Evolutionary conservation across 2,113 vertebrate species (phyloP).

Genomic region (Todiramphus chloris): DNA sequence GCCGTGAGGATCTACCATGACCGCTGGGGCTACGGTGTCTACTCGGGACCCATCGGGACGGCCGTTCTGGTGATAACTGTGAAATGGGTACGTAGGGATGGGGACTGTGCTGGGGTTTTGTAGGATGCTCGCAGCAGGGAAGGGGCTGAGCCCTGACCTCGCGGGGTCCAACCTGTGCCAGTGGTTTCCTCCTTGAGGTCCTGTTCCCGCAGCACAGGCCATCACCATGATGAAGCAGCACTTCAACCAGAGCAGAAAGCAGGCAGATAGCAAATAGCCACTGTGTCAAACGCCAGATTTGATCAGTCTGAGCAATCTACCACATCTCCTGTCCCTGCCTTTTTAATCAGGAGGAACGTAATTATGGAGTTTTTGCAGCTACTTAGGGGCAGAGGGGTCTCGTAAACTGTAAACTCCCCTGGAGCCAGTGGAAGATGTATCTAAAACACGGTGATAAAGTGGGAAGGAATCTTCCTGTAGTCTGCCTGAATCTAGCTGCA

Average conservation of each 20-base stretch:
- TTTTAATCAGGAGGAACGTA: not conserved
- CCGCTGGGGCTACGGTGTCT: conserved; percentile 92
- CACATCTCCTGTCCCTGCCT: not conserved
- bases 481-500: not conserved
- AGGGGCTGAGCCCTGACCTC: not conserved
- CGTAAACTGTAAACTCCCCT: not conserved
- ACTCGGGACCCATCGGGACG: conserved; percentile 92
- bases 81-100: conserved; percentile 85
- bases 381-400: not conserved
- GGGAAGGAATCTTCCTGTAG: not conserved
- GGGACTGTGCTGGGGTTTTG: accelerated
- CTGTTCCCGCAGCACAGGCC: not conserved
- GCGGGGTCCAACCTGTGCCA: accelerated
- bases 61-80: conserved; percentile 89
- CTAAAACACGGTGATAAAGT: not conserved
- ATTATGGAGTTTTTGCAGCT: conserved; percentile 33
- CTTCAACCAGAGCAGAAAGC: not conserved
- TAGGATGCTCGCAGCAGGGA: accelerated
- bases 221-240: not conserved
- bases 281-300: not conserved
- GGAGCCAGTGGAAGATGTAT: not conserved
- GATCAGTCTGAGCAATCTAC: not conserved
- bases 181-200: not conserved
- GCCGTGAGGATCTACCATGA: conserved; percentile 92
- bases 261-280: not conserved